Conservation (phyloP, 2,888 invertebrate genomes). For the Eupithecia tripunctaria region DNA sequence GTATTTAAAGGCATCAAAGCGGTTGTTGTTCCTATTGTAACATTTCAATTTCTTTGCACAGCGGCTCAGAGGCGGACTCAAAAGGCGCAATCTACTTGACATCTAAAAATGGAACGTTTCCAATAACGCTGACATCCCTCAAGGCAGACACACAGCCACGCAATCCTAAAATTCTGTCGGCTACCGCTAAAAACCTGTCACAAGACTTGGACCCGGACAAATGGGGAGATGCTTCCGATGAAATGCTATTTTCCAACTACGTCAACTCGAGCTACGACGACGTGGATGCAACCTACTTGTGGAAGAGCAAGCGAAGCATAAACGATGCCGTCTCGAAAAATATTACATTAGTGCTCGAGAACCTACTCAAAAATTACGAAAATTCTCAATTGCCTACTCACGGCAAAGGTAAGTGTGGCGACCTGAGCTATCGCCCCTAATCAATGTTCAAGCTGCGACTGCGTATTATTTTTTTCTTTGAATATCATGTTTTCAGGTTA, state of each 20-base stretch:
- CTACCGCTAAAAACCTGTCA: slow-evolving; percentile 67
- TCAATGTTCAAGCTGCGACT: slow-evolving; percentile 27
- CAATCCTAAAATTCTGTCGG: slow-evolving; percentile 70
- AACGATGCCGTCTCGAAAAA: slow-evolving; percentile 92
- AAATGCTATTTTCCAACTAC: slow-evolving; percentile 68
- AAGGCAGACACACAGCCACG: slow-evolving; percentile 63
- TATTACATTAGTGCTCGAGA: slow-evolving; percentile 93
- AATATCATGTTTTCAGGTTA: slow-evolving; percentile 82
- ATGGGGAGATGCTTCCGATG: slow-evolving; percentile 65
- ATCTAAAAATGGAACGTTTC: slow-evolving; percentile 81
- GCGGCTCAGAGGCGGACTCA: slow-evolving; percentile 64
- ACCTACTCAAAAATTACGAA: slow-evolving; percentile 94
- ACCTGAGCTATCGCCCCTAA: slow-evolving; percentile 32
- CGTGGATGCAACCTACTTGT: slow-evolving; percentile 52
- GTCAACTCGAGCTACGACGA: slow-evolving; percentile 69
- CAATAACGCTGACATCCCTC: slow-evolving; percentile 77
- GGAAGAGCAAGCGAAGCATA: slow-evolving; percentile 81
- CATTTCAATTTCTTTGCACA: slow-evolving; percentile 55
- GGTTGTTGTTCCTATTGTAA: slow-evolving; percentile 14
- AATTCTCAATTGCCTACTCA: slow-evolving; percentile 95
- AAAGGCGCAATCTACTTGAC: slow-evolving; percentile 82
- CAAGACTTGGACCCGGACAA: slow-evolving; percentile 59
- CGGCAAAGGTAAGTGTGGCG: slow-evolving; percentile 87
- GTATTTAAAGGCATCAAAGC: not conserved
- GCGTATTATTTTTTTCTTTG: slow-evolving; percentile 16